A percentile compares a stretch with the other conserved stretches of the same genome.
phyloP scores from a whole-genome alignment of 2,888 invertebrate species.

The Parnassius smintheus region DNA sequence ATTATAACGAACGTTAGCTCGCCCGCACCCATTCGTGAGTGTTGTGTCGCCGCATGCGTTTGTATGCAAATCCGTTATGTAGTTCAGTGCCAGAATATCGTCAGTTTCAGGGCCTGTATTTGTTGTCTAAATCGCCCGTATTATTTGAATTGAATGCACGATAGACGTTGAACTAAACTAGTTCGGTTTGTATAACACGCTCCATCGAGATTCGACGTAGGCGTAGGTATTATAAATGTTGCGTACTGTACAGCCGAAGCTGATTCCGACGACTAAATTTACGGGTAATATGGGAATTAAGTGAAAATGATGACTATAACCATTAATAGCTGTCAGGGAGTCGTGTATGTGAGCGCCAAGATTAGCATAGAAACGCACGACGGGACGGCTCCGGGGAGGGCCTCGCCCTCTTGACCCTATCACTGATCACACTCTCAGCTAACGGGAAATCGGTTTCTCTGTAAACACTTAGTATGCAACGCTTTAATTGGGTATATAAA shows the following conservation, averaged over 20 bases:
- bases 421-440: constrained; percentile 69
- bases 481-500: constrained; percentile 28
- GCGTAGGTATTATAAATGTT: constrained; percentile 72
- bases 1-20: constrained; percentile 74
- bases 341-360: constrained; percentile 66
- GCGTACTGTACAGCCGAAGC: constrained; percentile 62
- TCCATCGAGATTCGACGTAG: constrained; percentile 58
- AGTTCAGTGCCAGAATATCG: constrained; percentile 71
- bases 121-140: constrained; percentile 77
- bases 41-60: constrained; percentile 69
- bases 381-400: constrained; percentile 66
- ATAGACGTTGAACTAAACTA: constrained; percentile 77
- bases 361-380: constrained; percentile 78
- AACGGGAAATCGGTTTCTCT: constrained; percentile 73
- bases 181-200: constrained; percentile 59
- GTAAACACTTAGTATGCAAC: constrained; percentile 29
- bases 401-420: constrained; percentile 76
- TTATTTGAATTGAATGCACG: constrained; percentile 80
- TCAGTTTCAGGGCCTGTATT: constrained; percentile 71
- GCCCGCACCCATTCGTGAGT: constrained; percentile 73
- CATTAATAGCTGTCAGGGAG: constrained; percentile 73
- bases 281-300: constrained; percentile 58
- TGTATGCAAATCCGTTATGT: constrained; percentile 73
- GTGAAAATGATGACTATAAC: constrained; percentile 67
- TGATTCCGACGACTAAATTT: constrained; percentile 43